Evolutionary conservation across 2,113 vertebrate species (phyloP), one percentile per base, ranked within the genome.

Genomic region (Platichthys stellatus): DNA sequence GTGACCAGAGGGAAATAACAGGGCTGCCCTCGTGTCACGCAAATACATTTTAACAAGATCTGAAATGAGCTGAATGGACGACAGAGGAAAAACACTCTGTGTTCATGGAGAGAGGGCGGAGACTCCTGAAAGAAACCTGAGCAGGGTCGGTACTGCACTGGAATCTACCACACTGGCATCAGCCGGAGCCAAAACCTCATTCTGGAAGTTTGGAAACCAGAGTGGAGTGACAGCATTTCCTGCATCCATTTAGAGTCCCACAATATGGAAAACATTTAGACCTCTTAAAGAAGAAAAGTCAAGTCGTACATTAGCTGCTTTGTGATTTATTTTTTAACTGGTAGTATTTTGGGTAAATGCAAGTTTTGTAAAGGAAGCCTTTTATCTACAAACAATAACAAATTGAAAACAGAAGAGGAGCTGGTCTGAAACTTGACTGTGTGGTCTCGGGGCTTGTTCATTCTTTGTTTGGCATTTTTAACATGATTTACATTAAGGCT

Each of bases 221-320:
- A 89, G 86, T 21, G 64, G 84, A 84, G 86, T 84, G 88, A 91
- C 92, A 93, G 92, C 86, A 86, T 91, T 94, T 93, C 91, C 92
- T 92, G 82, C 90, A 80, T 89, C 78, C 84, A 89, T 92, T 93
- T 90, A 88, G 80, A 88, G 73, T 63, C 83, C 87, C 90, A 75
- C 88, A 94, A 92, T 93, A 87, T 94, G 92, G 92, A 95, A 94
- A 69, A 53, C 74, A 93, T 93, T 91, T 92, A 83, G 35, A 74
- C 78, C 76, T 84, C 88, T 82, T 31, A 31, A 81, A 78, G 76
- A 88, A 83, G 77, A 88, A 73, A 89, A 83, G 74, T 78, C 69
- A 74, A 83, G 64, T 74, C 49, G 47, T 80, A 76, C 68, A 63
- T 54, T 63, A 28, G 65, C 80, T 79, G 28, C 0, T 11, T 20